These are phyloP conservation scores for Lagopus muta DNA, from an alignment of 2,113 vertebrate genomes.

Conservation along the genomic window DNA sequence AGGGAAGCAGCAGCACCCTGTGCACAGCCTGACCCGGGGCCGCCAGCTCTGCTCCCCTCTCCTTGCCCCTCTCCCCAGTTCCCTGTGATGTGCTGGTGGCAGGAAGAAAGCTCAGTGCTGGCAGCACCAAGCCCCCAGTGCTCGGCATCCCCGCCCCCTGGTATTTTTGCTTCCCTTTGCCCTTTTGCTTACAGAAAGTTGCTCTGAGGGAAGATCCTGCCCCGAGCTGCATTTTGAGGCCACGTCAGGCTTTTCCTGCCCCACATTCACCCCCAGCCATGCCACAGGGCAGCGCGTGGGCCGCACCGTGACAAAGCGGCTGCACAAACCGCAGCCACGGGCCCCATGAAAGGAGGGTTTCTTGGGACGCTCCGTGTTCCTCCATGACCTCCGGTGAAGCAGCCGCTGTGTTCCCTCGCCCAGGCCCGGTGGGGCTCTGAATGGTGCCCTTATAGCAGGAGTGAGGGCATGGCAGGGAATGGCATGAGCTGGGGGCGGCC, in stretches of 20 bases:
- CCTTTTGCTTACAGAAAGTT: conserved; percentile 49
- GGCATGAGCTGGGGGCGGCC: conserved; percentile 59
- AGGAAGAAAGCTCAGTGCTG: conserved; percentile 40
- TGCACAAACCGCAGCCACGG: conserved; percentile 65
- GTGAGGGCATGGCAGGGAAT: conserved; percentile 13
- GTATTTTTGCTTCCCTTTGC: conserved; percentile 55
- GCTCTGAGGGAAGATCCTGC: background rate
- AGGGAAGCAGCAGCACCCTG: background rate
- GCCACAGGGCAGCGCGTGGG: conserved; percentile 58
- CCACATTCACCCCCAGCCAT: rapidly evolving
- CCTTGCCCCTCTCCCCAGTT: background rate
- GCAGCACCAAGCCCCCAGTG: conserved; percentile 38
- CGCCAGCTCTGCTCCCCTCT: background rate
- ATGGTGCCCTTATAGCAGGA: conserved; percentile 73
- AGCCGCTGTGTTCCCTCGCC: conserved; percentile 77
- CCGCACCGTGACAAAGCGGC: conserved; percentile 70
- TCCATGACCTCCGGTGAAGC: conserved; percentile 73
- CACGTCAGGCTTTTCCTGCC: conserved; percentile 50
- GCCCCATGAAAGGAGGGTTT: conserved; percentile 75
- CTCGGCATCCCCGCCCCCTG: conserved; percentile 42
- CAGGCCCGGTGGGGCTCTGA: conserved; percentile 74
- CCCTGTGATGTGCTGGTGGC: conserved; percentile 56
- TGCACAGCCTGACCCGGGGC: background rate
- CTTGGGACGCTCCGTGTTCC: conserved; percentile 76
- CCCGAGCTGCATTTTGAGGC: conserved; percentile 34